A percentile compares a stretch with the other conserved stretches of the same genome.
Evolutionary conservation across 2,797 vertebrate species (phyloP).

Genomic region (Alfaro cultratus): DNA sequence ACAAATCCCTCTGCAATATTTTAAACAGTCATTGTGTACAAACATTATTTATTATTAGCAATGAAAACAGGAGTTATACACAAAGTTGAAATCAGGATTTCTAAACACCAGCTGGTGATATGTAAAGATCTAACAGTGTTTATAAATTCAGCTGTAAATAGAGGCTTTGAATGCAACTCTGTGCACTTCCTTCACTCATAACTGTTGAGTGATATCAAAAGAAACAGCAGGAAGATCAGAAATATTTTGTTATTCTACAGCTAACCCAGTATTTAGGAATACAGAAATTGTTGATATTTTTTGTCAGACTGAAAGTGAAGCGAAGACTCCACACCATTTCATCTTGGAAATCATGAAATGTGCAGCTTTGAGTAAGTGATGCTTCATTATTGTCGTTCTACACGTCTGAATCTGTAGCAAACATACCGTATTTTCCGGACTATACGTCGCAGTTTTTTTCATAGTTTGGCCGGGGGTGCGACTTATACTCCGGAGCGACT

Average conservation of each 20-base stretch:
- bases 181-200: not conserved
- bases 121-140: slow-evolving; percentile 1
- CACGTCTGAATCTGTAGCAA: not conserved
- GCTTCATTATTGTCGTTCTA: not conserved
- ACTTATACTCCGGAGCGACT: too few species aligned
- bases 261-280: not conserved
- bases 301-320: not conserved
- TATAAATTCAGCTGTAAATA: not conserved
- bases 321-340: not conserved
- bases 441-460: too few species aligned
- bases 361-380: not conserved
- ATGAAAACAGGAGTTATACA: not conserved
- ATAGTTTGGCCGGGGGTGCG: too few species aligned
- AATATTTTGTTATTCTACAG: not conserved
- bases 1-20: not conserved
- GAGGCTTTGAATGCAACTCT: not conserved
- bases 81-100: not conserved
- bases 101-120: not conserved
- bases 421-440: too few species aligned
- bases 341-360: not conserved
- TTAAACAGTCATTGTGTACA: not conserved
- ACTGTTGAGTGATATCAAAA: not conserved
- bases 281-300: not conserved
- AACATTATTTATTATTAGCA: not conserved
- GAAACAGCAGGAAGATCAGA: not conserved